Evolutionary conservation across 2,797 vertebrate species (phyloP).

Genomic region (Oreortyx pictus): DNA sequence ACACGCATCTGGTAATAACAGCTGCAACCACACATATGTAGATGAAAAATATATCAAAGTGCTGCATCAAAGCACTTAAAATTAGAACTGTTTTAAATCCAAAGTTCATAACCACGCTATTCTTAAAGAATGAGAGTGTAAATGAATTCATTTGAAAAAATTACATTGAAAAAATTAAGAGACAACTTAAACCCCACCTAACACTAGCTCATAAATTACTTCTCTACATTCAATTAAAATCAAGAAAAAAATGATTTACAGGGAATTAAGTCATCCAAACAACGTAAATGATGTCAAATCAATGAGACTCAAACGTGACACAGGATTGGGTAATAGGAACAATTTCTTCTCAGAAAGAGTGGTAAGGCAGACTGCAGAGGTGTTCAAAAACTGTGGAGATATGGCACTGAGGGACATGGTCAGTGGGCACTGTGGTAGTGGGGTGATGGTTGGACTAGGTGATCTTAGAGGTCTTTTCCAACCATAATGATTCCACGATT

Average conservation of each 20-base stretch:
- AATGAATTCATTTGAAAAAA: background rate
- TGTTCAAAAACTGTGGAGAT: no score
- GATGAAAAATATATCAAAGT: conserved; percentile 19
- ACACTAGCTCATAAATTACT: background rate
- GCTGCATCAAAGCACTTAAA: conserved; percentile 12
- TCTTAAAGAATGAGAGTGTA: background rate
- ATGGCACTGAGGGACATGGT: no score
- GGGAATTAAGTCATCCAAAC: background rate
- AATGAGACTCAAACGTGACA: background rate
- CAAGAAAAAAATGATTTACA: background rate
- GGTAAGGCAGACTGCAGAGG: no score
- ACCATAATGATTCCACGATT: no score
- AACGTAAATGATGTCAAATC: background rate
- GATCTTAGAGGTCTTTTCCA: no score
- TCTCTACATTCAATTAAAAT: background rate
- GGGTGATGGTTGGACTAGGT: no score
- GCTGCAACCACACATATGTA: conserved; percentile 16
- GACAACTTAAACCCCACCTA: background rate
- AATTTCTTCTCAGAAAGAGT: no score
- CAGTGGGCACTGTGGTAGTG: no score
- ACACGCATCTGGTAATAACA: conserved; percentile 32
- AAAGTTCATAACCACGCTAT: background rate
- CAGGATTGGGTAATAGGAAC: no score
- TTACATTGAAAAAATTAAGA: background rate
- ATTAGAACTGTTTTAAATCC: background rate